Evolutionary conservation across 2,888 invertebrate species (phyloP).

Genomic region (Drosophila macrospina): DNA sequence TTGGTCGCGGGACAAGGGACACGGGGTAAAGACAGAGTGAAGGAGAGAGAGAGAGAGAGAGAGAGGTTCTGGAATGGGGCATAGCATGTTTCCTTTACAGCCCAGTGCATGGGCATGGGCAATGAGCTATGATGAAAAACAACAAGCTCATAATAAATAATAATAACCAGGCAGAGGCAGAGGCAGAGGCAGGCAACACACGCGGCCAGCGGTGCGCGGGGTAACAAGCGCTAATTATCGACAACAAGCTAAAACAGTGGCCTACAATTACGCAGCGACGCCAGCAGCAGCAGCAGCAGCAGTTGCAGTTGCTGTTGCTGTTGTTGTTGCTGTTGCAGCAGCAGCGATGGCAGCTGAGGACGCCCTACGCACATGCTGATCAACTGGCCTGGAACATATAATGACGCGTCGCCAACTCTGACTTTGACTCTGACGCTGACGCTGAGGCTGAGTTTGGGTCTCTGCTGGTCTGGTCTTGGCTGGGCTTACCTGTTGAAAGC

Average conservation of each 20-base stretch:
- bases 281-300: slow-evolving; percentile 20
- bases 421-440: slow-evolving; percentile 18
- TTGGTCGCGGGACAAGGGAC: slow-evolving; percentile 16
- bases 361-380: slow-evolving; percentile 54
- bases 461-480: slow-evolving; percentile 5
- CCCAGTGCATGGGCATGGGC: slow-evolving; percentile 61
- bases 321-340: slow-evolving; percentile 4
- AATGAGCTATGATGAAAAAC: slow-evolving; percentile 79
- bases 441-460: slow-evolving; percentile 13
- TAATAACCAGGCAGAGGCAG: slow-evolving; percentile 69
- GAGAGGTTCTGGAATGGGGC: slow-evolving; percentile 10
- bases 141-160: slow-evolving; percentile 79
- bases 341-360: slow-evolving; percentile 39
- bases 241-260: slow-evolving; percentile 80
- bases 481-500: slow-evolving; percentile 62
- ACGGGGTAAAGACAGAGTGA: not conserved
- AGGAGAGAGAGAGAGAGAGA: not conserved
- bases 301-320: slow-evolving; percentile 8
- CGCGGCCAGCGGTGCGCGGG: slow-evolving; percentile 56
- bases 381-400: slow-evolving; percentile 52
- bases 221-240: slow-evolving; percentile 81
- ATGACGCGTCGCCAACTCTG: slow-evolving; percentile 13
- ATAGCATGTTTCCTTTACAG: slow-evolving; percentile 69
- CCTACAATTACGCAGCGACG: slow-evolving; percentile 76
- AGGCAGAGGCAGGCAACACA: slow-evolving; percentile 31